phyloP scores from a whole-genome alignment of 2,888 invertebrate genomes.

The Ennomos erosarius region DNA sequence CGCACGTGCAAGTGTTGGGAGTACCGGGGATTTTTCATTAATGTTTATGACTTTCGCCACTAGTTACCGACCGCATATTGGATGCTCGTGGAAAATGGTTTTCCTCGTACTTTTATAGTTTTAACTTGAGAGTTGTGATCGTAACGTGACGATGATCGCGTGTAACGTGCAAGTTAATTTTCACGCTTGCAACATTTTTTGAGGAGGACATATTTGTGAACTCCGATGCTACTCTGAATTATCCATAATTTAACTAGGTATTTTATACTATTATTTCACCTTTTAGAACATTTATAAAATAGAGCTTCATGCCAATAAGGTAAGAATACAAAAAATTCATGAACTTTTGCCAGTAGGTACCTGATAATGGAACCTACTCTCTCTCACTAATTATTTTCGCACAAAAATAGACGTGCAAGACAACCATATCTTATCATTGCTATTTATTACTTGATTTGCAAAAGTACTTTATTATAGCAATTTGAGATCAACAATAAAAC shows the following conservation, averaged over 20 bases:
- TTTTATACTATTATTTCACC: too few species aligned
- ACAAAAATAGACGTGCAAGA: too few species aligned
- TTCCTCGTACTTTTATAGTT: slow-evolving; percentile 19
- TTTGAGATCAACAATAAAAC: slow-evolving; percentile 22
- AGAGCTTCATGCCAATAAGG: too few species aligned
- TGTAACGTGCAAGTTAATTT: too few species aligned
- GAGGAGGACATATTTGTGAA: too few species aligned
- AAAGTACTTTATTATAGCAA: slow-evolving; percentile 25
- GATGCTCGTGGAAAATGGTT: slow-evolving; percentile 23
- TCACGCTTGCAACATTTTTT: neutral
- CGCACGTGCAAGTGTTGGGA: slow-evolving; percentile 54
- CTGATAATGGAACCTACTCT: too few species aligned
- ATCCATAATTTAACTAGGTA: too few species aligned
- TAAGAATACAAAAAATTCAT: too few species aligned
- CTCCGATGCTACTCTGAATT: too few species aligned
- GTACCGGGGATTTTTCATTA: slow-evolving; percentile 58
- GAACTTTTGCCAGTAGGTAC: too few species aligned
- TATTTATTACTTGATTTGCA: slow-evolving; percentile 10
- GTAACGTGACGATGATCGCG: slow-evolving; percentile 3
- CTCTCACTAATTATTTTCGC: too few species aligned
- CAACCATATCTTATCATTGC: neutral
- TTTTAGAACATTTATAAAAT: too few species aligned
- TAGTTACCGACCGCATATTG: slow-evolving; percentile 33
- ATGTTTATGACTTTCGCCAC: slow-evolving; percentile 52
- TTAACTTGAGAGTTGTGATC: slow-evolving; percentile 6